Percentiles rank a stretch among this genome's conserved stretches.
Conservation (phyloP, 1,140 invertebrate species). For the Bombus consobrinus region DNA sequence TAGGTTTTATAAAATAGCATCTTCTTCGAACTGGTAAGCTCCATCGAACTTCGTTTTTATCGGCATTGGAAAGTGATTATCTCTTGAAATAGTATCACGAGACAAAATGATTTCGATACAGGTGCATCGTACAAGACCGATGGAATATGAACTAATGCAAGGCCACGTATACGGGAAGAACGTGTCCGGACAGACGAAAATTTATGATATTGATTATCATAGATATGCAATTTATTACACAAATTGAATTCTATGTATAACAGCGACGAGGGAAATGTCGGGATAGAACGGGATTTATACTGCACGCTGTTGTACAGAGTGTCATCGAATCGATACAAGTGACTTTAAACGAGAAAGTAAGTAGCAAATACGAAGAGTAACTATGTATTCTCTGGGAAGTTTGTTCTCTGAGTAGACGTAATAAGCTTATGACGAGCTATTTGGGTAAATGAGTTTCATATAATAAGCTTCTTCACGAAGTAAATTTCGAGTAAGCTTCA, state of each 20-base stretch:
- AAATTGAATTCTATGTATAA: slow-evolving; percentile 24
- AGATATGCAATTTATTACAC: slow-evolving; percentile 28
- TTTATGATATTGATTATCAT: slow-evolving; percentile 41
- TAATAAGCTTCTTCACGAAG: neutral
- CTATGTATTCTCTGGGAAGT: neutral
- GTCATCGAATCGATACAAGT: neutral
- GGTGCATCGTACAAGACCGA: neutral
- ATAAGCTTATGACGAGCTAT: neutral
- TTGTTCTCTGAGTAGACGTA: neutral
- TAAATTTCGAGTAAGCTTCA: neutral
- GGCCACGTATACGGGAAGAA: neutral
- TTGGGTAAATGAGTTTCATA: neutral
- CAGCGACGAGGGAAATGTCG: neutral
- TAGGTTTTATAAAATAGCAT: neutral
- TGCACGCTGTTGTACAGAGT: neutral
- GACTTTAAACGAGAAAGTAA: neutral
- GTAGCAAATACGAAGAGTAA: neutral
- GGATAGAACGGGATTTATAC: neutral
- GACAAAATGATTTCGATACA: neutral
- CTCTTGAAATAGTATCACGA: neutral
- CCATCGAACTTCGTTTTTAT: neutral
- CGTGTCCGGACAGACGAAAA: neutral
- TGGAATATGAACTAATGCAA: neutral
- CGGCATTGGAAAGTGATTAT: neutral
- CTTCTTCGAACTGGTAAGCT: neutral